Evolutionary conservation across 2,888 invertebrate genomes (phyloP).

Genomic region (Vesta saturnalis): DNA sequence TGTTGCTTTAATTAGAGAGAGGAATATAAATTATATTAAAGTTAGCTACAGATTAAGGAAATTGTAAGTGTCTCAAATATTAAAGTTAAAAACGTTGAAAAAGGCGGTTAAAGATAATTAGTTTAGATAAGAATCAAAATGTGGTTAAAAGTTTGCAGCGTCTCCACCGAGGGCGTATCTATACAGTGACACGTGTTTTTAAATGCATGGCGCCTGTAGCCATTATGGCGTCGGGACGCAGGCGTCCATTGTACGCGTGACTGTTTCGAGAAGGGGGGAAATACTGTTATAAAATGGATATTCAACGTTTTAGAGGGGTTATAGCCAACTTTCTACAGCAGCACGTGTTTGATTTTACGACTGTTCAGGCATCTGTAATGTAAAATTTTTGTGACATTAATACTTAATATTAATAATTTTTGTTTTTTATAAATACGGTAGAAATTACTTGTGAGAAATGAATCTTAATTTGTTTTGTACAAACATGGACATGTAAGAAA

Average conservation of each 20-base stretch:
- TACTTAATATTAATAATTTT: too few relatives aligned
- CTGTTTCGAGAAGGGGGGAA: slow-evolving; percentile 20
- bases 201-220: slow-evolving; percentile 50
- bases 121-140: slow-evolving; percentile 28
- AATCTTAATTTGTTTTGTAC: not conserved
- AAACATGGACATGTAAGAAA: not conserved
- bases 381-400: not conserved
- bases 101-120: slow-evolving; percentile 9
- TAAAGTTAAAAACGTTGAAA: not conserved
- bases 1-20: not conserved
- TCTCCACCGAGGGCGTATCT: slow-evolving; percentile 42
- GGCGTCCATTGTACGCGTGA: slow-evolving; percentile 40
- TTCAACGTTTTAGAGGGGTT: slow-evolving; percentile 6
- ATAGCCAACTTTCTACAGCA: slow-evolving; percentile 9
- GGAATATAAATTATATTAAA: slow-evolving; percentile 3
- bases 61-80: slow-evolving; percentile 12
- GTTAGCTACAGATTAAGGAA: not conserved
- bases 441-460: not conserved
- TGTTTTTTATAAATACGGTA: not conserved
- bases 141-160: slow-evolving; percentile 37
- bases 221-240: slow-evolving; percentile 51
- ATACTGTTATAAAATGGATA: slow-evolving; percentile 21
- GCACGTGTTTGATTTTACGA: slow-evolving; percentile 18
- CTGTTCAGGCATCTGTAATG: slow-evolving; percentile 1
- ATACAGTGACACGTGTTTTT: slow-evolving; percentile 42